phyloP scores from a whole-genome alignment of 1,140 invertebrate species.

The Gyrodactylus bullatarudis region DNA sequence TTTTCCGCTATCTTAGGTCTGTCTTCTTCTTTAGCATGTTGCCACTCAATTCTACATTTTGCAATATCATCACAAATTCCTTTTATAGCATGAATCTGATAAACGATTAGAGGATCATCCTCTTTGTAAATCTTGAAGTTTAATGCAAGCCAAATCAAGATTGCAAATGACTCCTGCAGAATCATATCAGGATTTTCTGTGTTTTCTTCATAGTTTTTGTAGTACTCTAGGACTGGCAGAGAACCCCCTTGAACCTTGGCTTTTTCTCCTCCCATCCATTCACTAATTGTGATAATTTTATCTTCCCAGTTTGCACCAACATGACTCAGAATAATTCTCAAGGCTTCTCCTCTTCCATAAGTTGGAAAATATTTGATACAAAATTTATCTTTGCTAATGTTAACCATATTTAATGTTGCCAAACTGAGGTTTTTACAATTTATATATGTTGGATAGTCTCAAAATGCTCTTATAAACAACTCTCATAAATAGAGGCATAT shows the following conservation, averaged over 20 bases:
- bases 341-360: background rate
- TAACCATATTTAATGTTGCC: too few species aligned
- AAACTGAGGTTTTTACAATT: too few species aligned
- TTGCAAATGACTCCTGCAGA: background rate
- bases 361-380: background rate
- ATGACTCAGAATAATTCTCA: background rate
- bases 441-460: too few species aligned
- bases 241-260: background rate
- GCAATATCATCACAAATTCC: background rate
- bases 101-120: background rate
- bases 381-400: too few species aligned
- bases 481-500: too few species aligned
- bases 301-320: background rate
- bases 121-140: background rate
- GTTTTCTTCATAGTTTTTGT: too few species aligned
- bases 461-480: too few species aligned
- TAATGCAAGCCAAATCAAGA: background rate
- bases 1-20: background rate
- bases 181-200: background rate
- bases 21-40: background rate
- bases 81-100: background rate
- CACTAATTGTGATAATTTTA: background rate
- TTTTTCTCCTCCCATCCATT: background rate
- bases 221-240: background rate
- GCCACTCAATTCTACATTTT: background rate